Evolutionary conservation across 2,113 vertebrate species (phyloP), one percentile per base, ranked within the genome.

Genomic region (Cryptotis parvus): DNA sequence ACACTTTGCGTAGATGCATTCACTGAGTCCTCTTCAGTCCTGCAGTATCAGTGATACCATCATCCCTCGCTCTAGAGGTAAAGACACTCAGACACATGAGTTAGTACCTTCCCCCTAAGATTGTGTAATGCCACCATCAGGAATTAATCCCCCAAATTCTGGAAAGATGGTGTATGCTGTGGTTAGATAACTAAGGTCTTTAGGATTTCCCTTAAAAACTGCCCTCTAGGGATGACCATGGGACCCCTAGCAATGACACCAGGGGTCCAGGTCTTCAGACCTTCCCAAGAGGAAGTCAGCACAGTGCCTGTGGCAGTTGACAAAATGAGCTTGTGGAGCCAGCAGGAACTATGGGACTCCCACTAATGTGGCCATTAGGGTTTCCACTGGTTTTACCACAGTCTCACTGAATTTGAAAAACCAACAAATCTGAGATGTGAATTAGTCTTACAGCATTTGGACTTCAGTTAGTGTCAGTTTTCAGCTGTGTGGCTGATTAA

Each of bases 261-360:
- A 10, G 45, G 45, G 9, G 14, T 7, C 7, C 7, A 52, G 49
- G 49, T 16, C 49, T 52, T 16, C 16, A 52, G 3, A 52, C 10
- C 49, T 52, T 52, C 55, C 20, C 33, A 8, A 41, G 26, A 63
- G 49, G 29, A 52, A 82, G 55, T 49, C 20, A 33, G 6, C 33
- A 3, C 24, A 31, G 16, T 2, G 1, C 0, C 1, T 26, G 29
- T 1, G 63, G 12, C 1, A 26, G 10, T 66, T 80, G 84, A 65
- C 1, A 43, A 72, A 33, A 27, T 26, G 9, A 10, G 31, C 45
- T 0, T 73, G 45, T 24, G 61, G 18, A 75, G 22, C 4, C 12
- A 16, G 0, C 11, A 66, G 37, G 39, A 27, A 26, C 7, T 33
- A 16, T 0, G 55, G 18, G 58, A 31, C 3, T 20, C 16, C 14